Conservation (phyloP, 2,113 vertebrate species). For the Nestor notabilis region DNA sequence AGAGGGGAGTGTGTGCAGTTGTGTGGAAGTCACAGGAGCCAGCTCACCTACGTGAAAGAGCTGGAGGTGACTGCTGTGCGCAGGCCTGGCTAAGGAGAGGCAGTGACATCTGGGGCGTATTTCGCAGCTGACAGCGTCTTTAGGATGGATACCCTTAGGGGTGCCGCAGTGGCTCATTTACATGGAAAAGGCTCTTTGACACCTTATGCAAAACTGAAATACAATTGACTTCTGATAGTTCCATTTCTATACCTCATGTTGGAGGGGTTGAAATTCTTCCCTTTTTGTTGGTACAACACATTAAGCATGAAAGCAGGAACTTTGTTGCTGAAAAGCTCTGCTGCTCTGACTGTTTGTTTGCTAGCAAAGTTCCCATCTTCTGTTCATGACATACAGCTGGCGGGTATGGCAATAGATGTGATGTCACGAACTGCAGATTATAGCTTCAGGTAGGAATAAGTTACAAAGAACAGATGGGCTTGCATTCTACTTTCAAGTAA, state of each 20-base stretch:
- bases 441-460: constrained; percentile 45
- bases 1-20: neutral
- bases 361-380: neutral
- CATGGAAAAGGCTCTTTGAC: constrained; percentile 26
- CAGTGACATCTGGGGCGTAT: neutral
- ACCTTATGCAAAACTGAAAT: constrained; percentile 23
- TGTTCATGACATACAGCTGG: neutral
- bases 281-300: constrained; percentile 36
- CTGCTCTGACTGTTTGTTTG: neutral
- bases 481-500: neutral
- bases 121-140: constrained; percentile 15
- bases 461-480: constrained; percentile 28
- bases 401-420: neutral
- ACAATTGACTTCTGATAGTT: constrained; percentile 16
- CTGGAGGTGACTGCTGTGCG: neutral
- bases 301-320: constrained; percentile 3
- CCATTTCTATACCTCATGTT: constrained; percentile 1
- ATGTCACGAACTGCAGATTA: neutral
- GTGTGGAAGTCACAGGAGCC: neutral
- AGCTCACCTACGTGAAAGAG: neutral
- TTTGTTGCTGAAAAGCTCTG: neutral
- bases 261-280: constrained; percentile 38
- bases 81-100: neutral
- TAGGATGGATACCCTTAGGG: neutral
- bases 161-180: neutral